Conservation (phyloP, 64 coral and sea anemone species). For the Montipora capricornis region DNA sequence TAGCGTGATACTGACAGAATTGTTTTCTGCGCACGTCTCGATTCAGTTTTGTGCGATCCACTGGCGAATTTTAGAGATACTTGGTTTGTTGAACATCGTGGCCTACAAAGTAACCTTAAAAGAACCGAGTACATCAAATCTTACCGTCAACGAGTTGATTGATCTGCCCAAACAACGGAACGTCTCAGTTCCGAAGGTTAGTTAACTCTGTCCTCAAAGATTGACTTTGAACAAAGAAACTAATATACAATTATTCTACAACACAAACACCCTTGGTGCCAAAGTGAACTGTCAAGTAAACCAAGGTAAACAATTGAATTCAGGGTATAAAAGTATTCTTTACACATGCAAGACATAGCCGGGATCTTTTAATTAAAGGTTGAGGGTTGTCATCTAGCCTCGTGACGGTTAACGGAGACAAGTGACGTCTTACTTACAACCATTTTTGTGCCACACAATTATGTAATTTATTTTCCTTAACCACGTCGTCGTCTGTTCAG, state of each 20-base stretch:
- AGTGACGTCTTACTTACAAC: slow-evolving; percentile 59
- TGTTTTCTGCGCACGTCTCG: background rate
- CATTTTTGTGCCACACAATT: background rate
- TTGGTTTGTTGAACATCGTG: background rate
- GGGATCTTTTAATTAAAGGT: slow-evolving; percentile 93
- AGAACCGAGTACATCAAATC: slow-evolving; percentile 6
- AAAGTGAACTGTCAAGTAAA: slow-evolving; percentile 59
- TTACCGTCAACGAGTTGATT: slow-evolving; percentile 51
- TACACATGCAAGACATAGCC: slow-evolving; percentile 83
- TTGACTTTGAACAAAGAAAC: slow-evolving; percentile 54
- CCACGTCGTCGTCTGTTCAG: background rate
- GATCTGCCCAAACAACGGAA: slow-evolving; percentile 44
- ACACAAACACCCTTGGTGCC: slow-evolving; percentile 95
- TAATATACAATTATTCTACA: slow-evolving; percentile 75
- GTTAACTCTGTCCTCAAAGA: slow-evolving; percentile 50
- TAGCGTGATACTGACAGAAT: background rate
- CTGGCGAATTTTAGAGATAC: background rate
- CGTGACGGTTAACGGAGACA: slow-evolving; percentile 58
- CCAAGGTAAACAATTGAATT: slow-evolving; percentile 91
- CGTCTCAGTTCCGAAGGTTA: slow-evolving; percentile 32
- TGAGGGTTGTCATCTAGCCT: slow-evolving; percentile 80
- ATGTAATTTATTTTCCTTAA: background rate
- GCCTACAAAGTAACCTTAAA: background rate
- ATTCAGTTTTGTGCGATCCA: background rate
- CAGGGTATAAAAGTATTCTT: slow-evolving; percentile 91